phyloP scores from a whole-genome alignment of 64 coral and sea anemone species.

The Platygyra sinensis region DNA sequence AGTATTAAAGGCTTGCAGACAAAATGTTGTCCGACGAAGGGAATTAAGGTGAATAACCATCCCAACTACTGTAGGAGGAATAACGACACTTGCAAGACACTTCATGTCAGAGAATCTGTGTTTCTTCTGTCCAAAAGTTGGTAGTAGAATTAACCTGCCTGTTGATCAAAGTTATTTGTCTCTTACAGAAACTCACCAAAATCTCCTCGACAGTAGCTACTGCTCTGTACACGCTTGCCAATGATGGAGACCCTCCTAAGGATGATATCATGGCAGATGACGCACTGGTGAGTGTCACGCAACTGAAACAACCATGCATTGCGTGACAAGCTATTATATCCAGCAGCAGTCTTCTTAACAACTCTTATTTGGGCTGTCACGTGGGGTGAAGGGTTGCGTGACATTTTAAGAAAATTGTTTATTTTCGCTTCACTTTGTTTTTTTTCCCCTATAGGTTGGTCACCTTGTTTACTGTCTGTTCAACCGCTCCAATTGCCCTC shows the following conservation, averaged over 20 bases:
- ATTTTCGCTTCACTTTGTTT: not conserved
- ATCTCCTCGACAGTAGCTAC: constrained; percentile 68
- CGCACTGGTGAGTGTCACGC: constrained; percentile 46
- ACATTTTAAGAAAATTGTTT: no score
- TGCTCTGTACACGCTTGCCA: constrained; percentile 68
- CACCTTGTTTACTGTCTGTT: constrained; percentile 84
- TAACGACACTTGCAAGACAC: no score
- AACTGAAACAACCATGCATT: not conserved
- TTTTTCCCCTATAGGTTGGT: constrained; percentile 63
- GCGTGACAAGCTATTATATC: not conserved
- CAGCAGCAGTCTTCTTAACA: no score
- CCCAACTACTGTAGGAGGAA: no score
- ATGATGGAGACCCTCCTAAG: constrained; percentile 27
- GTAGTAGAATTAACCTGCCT: not conserved
- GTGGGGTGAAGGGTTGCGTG: no score
- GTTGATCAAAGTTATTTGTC: not conserved
- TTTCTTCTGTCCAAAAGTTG: no score
- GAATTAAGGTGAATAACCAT: no score
- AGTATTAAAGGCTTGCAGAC: no score
- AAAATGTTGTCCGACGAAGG: no score
- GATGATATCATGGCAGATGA: constrained; percentile 34
- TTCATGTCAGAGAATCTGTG: no score
- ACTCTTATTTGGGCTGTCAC: no score
- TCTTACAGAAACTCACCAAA: constrained; percentile 68
- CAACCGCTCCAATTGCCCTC: constrained; percentile 53